Base-by-base conservation (phyloP, 2,797 vertebrate species). In the Aldrovandia affinis region DNA sequence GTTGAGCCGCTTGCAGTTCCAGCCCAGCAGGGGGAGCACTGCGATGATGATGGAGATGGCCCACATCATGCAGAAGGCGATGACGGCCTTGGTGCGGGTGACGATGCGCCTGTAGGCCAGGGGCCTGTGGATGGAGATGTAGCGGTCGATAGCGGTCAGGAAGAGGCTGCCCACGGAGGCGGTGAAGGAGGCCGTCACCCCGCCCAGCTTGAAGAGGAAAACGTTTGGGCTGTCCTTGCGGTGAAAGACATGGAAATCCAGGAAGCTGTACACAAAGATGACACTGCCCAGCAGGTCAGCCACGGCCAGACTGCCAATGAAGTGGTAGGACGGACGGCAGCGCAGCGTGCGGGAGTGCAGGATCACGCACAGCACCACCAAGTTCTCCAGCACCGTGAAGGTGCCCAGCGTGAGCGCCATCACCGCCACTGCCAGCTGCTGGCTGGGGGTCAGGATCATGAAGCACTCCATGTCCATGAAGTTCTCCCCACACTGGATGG, bases 381-480 rank as follows among this genome's bases (percentile, higher is more conserved):
- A 94, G 92, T 99, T 99, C 95, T 99, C 98, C 88, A 99, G 93
- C 83, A 99, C 98, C 0, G 98, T 99, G 94, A 99, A 99, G 78
- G 98, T 99, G 77, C 98, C 98, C 92, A 99, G 91, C 0, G 97
- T 99, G 89, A 99, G 96, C 0, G 98, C 98, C 90, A 99, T 92
- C 83, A 99, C 96, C 0, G 98, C 98, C 0, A 99, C 96, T 36
- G 98, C 98, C 90, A 99, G 91, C 95, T 99, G 98, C 94, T 99
- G 98, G 90, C 97, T 98, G 79, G 98, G 98, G 42, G 97, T 99
- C 92, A 99, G 94, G 89, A 99, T 99, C 98, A 99, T 99, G 92
- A 99, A 99, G 87, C 98, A 99, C 90, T 99, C 98, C 98, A 99
- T 99, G 96, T 99, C 98, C 98, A 99, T 98, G 87, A 99, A 99